Base-by-base conservation (phyloP, 2,888 invertebrate genomes). In the Phyllotreta cruciferae region DNA sequence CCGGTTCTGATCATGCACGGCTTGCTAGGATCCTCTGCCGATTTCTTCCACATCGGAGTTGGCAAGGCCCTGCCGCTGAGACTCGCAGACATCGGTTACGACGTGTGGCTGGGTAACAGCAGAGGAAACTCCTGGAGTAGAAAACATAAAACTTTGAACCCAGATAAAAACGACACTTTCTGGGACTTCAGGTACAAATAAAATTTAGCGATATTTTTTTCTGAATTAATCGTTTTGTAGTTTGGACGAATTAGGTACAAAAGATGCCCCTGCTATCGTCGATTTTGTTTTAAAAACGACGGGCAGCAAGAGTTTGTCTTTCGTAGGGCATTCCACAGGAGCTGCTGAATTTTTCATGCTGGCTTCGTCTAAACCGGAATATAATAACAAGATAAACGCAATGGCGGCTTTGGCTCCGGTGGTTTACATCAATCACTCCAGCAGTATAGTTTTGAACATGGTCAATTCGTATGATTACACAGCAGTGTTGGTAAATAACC, bases 271-370 rank as follows among this genome's bases (percentile, higher is more conserved):
- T 0, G 87, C 90, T 0, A 89, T 88, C 81, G 88, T 96, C 52
- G 90, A 95, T 76, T 87, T 88, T 73, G 83, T 88, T 34, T 78
- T 89, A 1, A 71, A 77, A 0, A 56, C 68, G 0, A 90, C 92
- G 0, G 83, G 84, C 0, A 81, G 84, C 14, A 67, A 83, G 0
- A 82, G 87, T 50, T 72, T 95, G 0, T 88, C 89, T 71, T 94
- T 92, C 75, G 81, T 92, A 0, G 94, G 94, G 0, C 92, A 93
- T 77, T 94, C 93, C 0, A 87, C 88, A 77, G 93, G 93, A 1
- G 87, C 88, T 0, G 88, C 89, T 0, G 73, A 82, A 1, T 89
- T 89, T 75, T 90, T 85, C 73, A 87, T 89, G 0, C 84, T 89
- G 86, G 82, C 83, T 11, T 85, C 87, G 0, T 82, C 86, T 56